Base-by-base conservation (phyloP, 2,888 invertebrate genomes). In the Tetramorium bicarinatum region DNA sequence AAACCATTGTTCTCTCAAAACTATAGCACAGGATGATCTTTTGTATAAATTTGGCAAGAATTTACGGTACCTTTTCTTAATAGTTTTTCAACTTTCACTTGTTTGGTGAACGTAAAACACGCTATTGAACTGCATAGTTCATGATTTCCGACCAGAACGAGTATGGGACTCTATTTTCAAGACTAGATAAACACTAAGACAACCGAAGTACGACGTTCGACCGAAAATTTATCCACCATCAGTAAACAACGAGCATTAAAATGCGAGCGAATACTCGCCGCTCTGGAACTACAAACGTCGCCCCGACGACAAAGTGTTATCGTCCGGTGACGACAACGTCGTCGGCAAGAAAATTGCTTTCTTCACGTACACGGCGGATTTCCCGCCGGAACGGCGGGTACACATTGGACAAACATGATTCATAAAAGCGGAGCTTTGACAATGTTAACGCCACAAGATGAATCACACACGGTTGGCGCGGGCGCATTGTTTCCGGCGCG, bases 331-430 rank as follows among this genome's bases (percentile, higher is more conserved):
- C 79, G 34, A 72, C 13, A 34, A 15, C 59, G 47, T 9, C 34
- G 72, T 9, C 34, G 72, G 15, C 71, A 47, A 72, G 79, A 72
- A 80, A 59, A 80, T 72, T 80, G 72, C 72, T 80, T 72, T 59
- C 79, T 72, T 47, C 59, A 34, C 59, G 69, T 25, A 6, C 29
- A 34, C 25, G 47, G 13, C 47, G 38, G 47, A 47, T 61, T 80
- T 71, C 44, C 59, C 59, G n/a, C 38, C 59, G 34, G 34, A 67
- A 34, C 61, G 21, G 8, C 41, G 21, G 2, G 52, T 18, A n/a
- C 34, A n/a, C 44, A 52, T n/a, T 15, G 52, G 21, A 21, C 64
- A 64, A 75, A 79, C 15, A 25, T 72, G 59, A 79, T 71, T 79
- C 59, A 71, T 47, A 72, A 69, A 49, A 76, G 38, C 66, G 21